These are phyloP conservation scores for Stenurella melanura DNA, from an alignment of 2,888 invertebrate genomes.

Conservation along the genomic window DNA sequence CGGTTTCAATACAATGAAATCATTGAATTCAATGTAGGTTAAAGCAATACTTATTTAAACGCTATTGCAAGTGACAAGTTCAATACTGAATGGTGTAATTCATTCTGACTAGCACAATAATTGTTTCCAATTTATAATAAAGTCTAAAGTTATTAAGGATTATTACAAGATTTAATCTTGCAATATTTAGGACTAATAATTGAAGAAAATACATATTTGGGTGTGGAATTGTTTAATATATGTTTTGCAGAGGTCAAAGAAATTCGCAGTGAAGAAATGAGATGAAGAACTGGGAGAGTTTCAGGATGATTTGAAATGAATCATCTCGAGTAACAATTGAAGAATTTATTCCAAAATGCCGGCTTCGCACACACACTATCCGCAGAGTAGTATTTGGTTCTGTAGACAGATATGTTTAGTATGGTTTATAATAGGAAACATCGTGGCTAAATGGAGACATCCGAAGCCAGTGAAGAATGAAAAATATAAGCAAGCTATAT, in stretches of 20 bases:
- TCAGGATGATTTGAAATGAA: too few relatives aligned
- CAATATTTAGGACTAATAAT: neutral
- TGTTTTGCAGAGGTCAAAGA: neutral
- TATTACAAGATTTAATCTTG: neutral
- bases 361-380: too few relatives aligned
- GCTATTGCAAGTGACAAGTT: slow-evolving; percentile 23
- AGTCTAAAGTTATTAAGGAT: neutral
- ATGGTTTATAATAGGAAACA: too few relatives aligned
- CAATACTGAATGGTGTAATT: slow-evolving; percentile 24
- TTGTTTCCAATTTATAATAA: neutral
- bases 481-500: too few relatives aligned
- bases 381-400: too few relatives aligned
- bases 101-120: neutral
- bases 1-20: slow-evolving; percentile 38
- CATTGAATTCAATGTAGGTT: slow-evolving; percentile 42
- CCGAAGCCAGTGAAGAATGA: too few relatives aligned
- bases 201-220: neutral
- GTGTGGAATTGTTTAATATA: neutral
- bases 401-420: too few relatives aligned
- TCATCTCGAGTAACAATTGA: too few relatives aligned
- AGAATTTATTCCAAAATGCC: too few relatives aligned
- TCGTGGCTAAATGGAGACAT: too few relatives aligned
- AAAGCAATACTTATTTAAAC: slow-evolving; percentile 26
- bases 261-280: neutral
- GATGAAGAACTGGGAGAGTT: too few relatives aligned